A percentile compares a stretch with the other conserved stretches of the same genome.
Evolutionary conservation across 2,888 invertebrate species (phyloP).

Genomic region (Troides oblongomaculatus): DNA sequence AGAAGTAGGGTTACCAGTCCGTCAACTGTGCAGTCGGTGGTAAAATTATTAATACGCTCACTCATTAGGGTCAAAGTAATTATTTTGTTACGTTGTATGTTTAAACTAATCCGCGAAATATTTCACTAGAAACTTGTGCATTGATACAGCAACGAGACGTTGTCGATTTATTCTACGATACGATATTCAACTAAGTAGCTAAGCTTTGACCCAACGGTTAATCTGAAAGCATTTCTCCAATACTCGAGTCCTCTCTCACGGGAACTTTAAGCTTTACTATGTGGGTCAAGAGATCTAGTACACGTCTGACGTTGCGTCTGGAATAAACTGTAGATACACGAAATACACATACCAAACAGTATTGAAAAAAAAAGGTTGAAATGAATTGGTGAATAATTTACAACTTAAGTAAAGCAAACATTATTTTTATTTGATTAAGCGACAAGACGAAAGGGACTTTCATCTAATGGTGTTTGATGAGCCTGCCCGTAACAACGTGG

Average conservation of each 20-base stretch:
- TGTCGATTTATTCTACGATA: constrained; percentile 12
- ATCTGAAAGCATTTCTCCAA: constrained; percentile 23
- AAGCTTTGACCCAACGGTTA: constrained; percentile 18
- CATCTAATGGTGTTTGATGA: too few relatives aligned
- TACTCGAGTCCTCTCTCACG: constrained; percentile 23
- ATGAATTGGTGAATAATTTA: too few relatives aligned
- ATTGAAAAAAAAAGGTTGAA: too few relatives aligned
- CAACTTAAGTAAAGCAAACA: too few relatives aligned
- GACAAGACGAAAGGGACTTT: too few relatives aligned
- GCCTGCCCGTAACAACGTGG: too few relatives aligned
- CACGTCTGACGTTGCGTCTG: not conserved
- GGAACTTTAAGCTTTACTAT: constrained; percentile 18
- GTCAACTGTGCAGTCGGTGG: too few relatives aligned
- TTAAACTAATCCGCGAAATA: not conserved
- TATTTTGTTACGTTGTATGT: not conserved
- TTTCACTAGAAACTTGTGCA: constrained; percentile 5
- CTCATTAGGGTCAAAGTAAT: too few relatives aligned
- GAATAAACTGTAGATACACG: not conserved
- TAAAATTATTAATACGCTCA: too few relatives aligned
- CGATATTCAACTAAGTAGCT: constrained; percentile 19
- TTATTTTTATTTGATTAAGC: too few relatives aligned
- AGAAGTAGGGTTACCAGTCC: too few relatives aligned
- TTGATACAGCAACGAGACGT: constrained; percentile 7
- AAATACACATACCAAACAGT: not conserved
- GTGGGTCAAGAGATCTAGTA: constrained; percentile 19